Evolutionary conservation across 2,113 vertebrate species (phyloP).

Genomic region (Desmodus rotundus): DNA sequence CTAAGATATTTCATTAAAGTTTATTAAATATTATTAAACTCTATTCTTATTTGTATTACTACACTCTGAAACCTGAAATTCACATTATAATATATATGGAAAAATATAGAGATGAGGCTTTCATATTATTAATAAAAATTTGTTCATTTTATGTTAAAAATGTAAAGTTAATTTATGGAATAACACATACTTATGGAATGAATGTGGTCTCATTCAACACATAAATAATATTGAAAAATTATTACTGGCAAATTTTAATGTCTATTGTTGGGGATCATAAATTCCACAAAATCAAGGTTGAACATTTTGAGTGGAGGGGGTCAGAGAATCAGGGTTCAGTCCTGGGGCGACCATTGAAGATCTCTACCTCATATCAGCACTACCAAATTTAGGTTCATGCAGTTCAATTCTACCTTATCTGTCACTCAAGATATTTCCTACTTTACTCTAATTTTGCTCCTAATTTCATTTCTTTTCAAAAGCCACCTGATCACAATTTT

Average conservation of each 20-base stretch:
- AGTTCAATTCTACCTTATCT: neutral
- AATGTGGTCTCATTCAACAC: neutral
- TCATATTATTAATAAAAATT: neutral
- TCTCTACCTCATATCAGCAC: neutral
- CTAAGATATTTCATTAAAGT: neutral
- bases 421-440: neutral
- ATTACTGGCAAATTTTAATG: neutral
- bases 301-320: neutral
- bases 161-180: neutral
- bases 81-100: neutral
- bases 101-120: neutral
- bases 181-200: neutral
- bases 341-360: neutral
- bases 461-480: neutral
- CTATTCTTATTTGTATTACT: neutral
- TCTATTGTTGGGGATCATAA: neutral
- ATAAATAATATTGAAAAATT: neutral
- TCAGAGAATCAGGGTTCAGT: neutral
- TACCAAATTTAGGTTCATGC: neutral
- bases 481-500: neutral
- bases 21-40: neutral
- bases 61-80: neutral
- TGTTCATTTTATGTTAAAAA: neutral
- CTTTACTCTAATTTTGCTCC: neutral
- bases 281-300: neutral